Evolutionary conservation across 2,113 vertebrate species (phyloP).

Genomic region (Hystrix cristata): DNA sequence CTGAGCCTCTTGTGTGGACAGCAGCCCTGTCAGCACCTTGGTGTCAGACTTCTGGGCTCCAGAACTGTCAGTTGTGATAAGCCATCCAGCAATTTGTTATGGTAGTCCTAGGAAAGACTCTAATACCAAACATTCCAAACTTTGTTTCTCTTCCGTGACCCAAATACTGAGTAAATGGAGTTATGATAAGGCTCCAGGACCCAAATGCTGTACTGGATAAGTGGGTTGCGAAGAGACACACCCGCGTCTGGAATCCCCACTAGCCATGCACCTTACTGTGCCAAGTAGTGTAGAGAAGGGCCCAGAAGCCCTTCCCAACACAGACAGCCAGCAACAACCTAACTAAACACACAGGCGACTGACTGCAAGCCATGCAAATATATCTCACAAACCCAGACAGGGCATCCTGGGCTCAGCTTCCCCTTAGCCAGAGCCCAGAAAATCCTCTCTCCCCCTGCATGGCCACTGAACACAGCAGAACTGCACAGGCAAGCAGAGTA

Average conservation of each 20-base stretch:
- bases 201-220: not conserved
- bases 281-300: not conserved
- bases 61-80: not conserved
- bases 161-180: not conserved
- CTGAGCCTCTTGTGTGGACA: not conserved
- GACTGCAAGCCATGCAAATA: not conserved
- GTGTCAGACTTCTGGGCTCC: constrained; percentile 17
- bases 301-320: not conserved
- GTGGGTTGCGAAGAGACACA: not conserved
- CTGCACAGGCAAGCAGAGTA: not conserved
- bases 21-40: not conserved
- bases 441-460: not conserved
- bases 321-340: not conserved
- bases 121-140: not conserved
- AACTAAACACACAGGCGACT: not conserved
- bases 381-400: not conserved
- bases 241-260: not conserved
- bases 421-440: not conserved
- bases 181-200: not conserved
- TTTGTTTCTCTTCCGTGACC: not conserved
- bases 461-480: not conserved
- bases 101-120: not conserved
- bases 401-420: not conserved
- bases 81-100: not conserved
- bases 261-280: not conserved